phyloP scores from a whole-genome alignment of 2,113 vertebrate species.

The Bubo scandiacus region DNA sequence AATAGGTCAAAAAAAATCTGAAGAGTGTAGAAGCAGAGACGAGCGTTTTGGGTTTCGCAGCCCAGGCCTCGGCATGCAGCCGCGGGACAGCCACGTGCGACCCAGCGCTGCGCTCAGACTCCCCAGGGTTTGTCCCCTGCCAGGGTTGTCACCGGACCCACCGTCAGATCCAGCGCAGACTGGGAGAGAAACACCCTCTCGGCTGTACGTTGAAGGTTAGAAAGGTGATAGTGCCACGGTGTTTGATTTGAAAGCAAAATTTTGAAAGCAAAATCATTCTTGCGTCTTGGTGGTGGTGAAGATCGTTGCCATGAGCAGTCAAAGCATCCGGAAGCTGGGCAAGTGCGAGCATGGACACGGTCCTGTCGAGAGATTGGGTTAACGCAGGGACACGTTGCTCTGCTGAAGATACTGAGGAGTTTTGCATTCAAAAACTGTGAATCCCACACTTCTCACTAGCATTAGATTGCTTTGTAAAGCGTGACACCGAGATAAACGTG shows the following conservation, averaged over 20 bases:
- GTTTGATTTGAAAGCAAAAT: not conserved
- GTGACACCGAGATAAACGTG: not conserved
- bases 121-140: rapidly evolving
- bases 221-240: not conserved
- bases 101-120: rapidly evolving
- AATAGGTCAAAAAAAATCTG: not conserved
- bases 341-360: rapidly evolving
- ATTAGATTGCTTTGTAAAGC: not conserved
- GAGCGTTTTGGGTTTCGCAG: not conserved
- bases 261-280: no score
- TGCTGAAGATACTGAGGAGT: not conserved
- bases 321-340: not conserved
- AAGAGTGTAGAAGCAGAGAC: not conserved
- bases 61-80: not conserved
- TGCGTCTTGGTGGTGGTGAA: rapidly evolving
- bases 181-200: no score
- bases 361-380: rapidly evolving
- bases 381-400: rapidly evolving
- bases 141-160: rapidly evolving
- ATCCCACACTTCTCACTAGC: not conserved
- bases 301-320: rapidly evolving
- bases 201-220: rapidly evolving
- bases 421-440: not conserved
- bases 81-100: rapidly evolving
- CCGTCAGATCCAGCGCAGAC: not conserved